Conservation (phyloP, 1,140 invertebrate genomes). For the Drosophila kanapiae region DNA sequence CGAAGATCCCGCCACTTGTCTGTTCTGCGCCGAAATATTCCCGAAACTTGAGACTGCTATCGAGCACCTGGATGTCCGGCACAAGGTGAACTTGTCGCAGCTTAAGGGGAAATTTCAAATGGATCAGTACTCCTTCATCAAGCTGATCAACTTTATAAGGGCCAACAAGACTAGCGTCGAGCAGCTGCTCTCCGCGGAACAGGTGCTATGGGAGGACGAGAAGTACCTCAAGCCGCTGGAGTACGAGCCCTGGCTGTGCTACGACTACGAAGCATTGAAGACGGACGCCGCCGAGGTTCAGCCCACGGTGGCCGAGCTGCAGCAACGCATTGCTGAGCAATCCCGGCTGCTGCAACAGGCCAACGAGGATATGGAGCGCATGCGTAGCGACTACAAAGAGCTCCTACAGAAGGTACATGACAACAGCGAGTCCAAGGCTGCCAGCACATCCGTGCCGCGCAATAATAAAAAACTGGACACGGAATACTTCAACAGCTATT, state of each 20-base stretch:
- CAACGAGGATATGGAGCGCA: constrained; percentile 88
- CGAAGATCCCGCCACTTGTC: constrained; percentile 80
- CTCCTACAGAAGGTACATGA: constrained; percentile 82
- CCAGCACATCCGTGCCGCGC: constrained; percentile 47
- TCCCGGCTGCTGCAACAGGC: constrained; percentile 86
- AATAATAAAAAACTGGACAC: constrained; percentile 87
- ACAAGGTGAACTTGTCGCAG: constrained; percentile 90
- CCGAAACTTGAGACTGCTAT: constrained; percentile 86
- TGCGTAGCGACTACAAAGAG: constrained; percentile 88
- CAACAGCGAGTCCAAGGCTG: constrained; percentile 56
- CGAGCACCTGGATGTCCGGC: constrained; percentile 87
- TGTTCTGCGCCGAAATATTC: constrained; percentile 87
- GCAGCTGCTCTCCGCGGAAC: constrained; percentile 86
- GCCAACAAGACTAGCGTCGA: constrained; percentile 87
- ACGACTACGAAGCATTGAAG: constrained; percentile 85
- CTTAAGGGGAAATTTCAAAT: constrained; percentile 90
- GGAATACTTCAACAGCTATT: constrained; percentile 97
- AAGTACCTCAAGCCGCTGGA: constrained; percentile 91
- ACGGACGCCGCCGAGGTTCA: constrained; percentile 1
- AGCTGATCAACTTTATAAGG: constrained; percentile 94
- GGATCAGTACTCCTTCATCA: constrained; percentile 95
- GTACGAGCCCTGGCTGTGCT: constrained; percentile 94
- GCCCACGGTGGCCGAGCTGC: constrained; percentile 29
- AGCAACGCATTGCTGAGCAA: constrained; percentile 52
- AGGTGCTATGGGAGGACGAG: constrained; percentile 90